Percentiles rank a stretch among this genome's conserved stretches.
Evolutionary conservation across 2,888 invertebrate species (phyloP).

Genomic region (Strigamia maritima): DNA sequence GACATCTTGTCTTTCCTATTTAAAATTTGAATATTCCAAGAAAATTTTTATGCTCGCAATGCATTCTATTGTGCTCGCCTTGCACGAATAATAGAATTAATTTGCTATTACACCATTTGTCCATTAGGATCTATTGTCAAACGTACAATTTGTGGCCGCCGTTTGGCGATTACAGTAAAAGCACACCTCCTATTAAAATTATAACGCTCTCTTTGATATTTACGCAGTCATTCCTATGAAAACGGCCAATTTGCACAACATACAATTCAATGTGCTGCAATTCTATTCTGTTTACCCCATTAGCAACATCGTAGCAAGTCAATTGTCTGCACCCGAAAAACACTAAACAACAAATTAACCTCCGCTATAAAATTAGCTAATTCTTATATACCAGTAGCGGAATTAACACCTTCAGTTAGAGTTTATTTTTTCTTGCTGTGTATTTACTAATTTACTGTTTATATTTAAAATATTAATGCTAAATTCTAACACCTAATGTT

Average conservation of each 20-base stretch:
- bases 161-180: background rate
- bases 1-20: background rate
- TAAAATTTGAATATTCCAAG: background rate
- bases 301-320: background rate
- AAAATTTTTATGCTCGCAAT: no score
- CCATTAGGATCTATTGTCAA: no score
- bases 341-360: background rate
- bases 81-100: background rate
- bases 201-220: background rate
- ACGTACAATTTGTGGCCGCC: background rate
- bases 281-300: background rate
- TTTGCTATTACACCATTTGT: background rate
- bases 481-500: no score
- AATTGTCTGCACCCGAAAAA: no score
- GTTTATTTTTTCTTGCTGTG: no score
- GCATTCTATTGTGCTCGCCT: no score
- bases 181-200: background rate
- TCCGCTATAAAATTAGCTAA: background rate
- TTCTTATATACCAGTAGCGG: no score
- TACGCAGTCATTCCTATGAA: background rate
- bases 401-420: no score
- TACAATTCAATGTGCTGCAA: background rate
- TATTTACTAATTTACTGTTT: no score
- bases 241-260: conserved; percentile 1
- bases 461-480: no score